Percentiles rank a stretch among this genome's conserved stretches.
Evolutionary conservation across 2,888 invertebrate genomes (phyloP).

Genomic region (Agrotis clavis): DNA sequence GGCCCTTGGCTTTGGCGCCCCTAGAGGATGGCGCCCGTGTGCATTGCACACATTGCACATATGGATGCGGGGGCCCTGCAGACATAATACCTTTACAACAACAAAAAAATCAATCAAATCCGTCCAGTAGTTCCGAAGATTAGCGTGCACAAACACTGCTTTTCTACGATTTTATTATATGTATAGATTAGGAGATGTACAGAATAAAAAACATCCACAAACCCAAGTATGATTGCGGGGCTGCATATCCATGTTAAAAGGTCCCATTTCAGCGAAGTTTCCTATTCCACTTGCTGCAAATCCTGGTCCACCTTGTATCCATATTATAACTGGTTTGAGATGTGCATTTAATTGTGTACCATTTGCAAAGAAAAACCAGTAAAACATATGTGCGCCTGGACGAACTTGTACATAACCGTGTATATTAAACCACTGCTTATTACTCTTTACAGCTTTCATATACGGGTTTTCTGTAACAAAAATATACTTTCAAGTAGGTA

Average conservation of each 20-base stretch:
- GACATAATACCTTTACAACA: too few relatives aligned
- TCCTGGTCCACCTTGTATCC: constrained; percentile 97
- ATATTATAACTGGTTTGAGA: constrained; percentile 94
- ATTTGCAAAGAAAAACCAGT: constrained; percentile 96
- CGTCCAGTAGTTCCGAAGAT: too few relatives aligned
- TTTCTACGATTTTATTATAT: too few relatives aligned
- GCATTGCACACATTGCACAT: too few relatives aligned
- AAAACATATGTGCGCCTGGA: constrained; percentile 95
- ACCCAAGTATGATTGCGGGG: constrained; percentile 95
- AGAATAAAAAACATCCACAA: constrained; percentile 52
- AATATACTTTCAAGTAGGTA: neutral
- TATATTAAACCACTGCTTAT: constrained; percentile 60
- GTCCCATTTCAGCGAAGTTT: constrained; percentile 96
- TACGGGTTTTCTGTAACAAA: constrained; percentile 74
- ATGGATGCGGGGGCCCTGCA: too few relatives aligned
- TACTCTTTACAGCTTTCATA: constrained; percentile 68
- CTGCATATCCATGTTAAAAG: constrained; percentile 92
- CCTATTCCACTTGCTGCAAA: constrained; percentile 96
- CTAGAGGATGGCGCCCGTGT: too few relatives aligned
- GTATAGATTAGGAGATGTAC: too few relatives aligned
- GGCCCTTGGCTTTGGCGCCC: too few relatives aligned
- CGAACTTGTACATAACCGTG: constrained; percentile 95
- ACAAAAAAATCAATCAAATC: too few relatives aligned
- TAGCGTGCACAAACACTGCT: too few relatives aligned
- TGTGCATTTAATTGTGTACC: constrained; percentile 90